Evolutionary conservation across 1,140 invertebrate genomes (phyloP), one percentile per base, ranked within the genome.

Genomic region (Charaxes varanes): DNA sequence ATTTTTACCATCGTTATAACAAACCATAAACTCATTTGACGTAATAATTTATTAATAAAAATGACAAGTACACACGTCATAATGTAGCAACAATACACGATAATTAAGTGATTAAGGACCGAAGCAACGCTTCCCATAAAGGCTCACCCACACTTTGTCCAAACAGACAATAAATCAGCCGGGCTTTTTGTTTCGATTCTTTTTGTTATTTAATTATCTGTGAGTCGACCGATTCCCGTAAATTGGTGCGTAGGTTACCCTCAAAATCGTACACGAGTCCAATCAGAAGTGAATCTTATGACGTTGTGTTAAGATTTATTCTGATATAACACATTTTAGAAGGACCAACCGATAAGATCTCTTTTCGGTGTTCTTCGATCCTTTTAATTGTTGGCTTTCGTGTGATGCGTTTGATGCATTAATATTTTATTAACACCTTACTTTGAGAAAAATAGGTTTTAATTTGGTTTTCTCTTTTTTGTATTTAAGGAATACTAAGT

Each of bases 141-240:
- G 40, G 35, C 37, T 44, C 37, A 45, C 48, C 48, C 63, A 54
- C 53, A 49, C 45, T 21, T 30, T 34, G 18, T 34, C 18, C 27
- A 28, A 37, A 47, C 48, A 45, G 45, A 32, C 59, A 53, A 68
- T 70, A 68, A 73, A 69, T 67, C 66, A 74, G 31, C 13, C 32
- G 42, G n/a, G n/a, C 47, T 60, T 68, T 64, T 69, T 64, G 43
- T 63, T 62, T 41, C 28, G 31, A 64, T 55, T 57, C 58, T 66
- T 73, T 74, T 67, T 71, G 61, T 71, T 67, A 69, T 74, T 71
- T 74, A 71, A 74, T 74, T 74, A 74, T 68, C 63, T 65, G 60
- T 66, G 61, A 65, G 64, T 61, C 48, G 41, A 41, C 26, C 44
- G 48, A 62, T 66, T 63, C 58, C 42, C 44, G 56, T 68, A 64